phyloP scores from a whole-genome alignment of 1,140 invertebrate species.

The Drosophila pseudoobscura region DNA sequence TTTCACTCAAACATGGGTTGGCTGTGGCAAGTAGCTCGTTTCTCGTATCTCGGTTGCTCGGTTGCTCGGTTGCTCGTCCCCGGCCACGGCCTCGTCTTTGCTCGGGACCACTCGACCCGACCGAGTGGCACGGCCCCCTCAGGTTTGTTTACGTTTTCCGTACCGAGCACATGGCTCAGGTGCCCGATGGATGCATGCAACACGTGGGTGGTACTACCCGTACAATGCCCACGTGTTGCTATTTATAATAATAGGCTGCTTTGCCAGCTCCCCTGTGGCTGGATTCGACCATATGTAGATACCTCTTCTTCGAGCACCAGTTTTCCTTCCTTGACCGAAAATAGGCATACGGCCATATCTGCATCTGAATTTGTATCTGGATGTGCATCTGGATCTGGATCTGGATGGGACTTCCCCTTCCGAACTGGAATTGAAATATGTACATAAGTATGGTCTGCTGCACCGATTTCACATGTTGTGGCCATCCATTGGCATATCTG shows the following conservation, averaged over 20 bases:
- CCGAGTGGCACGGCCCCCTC: slow-evolving; percentile 19
- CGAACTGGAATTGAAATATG: too few relatives aligned
- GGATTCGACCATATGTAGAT: too few relatives aligned
- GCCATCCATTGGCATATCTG: too few relatives aligned
- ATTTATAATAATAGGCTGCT: not conserved
- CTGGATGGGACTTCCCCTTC: too few relatives aligned
- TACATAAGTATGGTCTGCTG: too few relatives aligned
- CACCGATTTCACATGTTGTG: too few relatives aligned
- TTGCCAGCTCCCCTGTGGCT: too few relatives aligned
- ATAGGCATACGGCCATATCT: too few relatives aligned
- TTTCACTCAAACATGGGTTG: slow-evolving; percentile 67
- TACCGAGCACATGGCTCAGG: slow-evolving; percentile 5
- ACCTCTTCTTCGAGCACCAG: too few relatives aligned
- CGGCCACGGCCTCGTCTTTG: slow-evolving; percentile 2
- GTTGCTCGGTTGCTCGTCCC: not conserved
- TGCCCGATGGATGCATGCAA: slow-evolving; percentile 36
- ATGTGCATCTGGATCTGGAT: too few relatives aligned
- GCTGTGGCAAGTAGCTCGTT: slow-evolving; percentile 13
- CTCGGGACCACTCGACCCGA: slow-evolving; percentile 39
- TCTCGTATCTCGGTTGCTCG: not conserved
- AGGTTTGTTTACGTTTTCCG: slow-evolving; percentile 68
- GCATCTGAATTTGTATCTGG: too few relatives aligned
- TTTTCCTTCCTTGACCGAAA: too few relatives aligned
- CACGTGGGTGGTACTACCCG: slow-evolving; percentile 42
- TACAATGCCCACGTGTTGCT: not conserved